Evolutionary conservation across 2,888 invertebrate genomes (phyloP).

Genomic region (Orgyia antiqua): DNA sequence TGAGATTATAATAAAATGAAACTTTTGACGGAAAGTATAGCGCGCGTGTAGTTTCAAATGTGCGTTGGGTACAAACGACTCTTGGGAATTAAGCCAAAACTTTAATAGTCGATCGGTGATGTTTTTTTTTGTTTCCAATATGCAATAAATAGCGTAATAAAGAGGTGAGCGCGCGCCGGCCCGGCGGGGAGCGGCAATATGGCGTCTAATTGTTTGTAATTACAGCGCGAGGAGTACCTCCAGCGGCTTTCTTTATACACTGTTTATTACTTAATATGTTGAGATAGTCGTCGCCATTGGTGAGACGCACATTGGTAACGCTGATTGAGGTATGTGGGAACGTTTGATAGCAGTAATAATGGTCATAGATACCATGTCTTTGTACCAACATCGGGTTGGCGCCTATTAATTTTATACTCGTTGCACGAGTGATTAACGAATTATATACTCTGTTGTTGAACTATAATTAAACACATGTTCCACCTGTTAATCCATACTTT

Average conservation of each 20-base stretch:
- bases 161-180: conserved; percentile 34
- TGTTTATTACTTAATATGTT: conserved; percentile 72
- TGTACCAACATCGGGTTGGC: conserved; percentile 15
- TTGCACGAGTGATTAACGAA: too few relatives aligned
- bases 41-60: conserved; percentile 8
- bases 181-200: conserved; percentile 40
- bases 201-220: conserved; percentile 69
- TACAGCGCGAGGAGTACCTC: conserved; percentile 40
- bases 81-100: conserved; percentile 31
- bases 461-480: too few relatives aligned
- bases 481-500: too few relatives aligned
- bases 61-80: conserved; percentile 19
- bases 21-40: conserved; percentile 14
- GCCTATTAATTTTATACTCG: conserved; percentile 19
- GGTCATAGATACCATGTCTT: conserved; percentile 13
- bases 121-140: conserved; percentile 59
- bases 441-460: too few relatives aligned
- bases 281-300: conserved; percentile 41
- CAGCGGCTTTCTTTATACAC: conserved; percentile 51
- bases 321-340: conserved; percentile 38
- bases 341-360: conserved; percentile 11
- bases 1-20: conserved; percentile 28
- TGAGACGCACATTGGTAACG: conserved; percentile 27
- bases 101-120: conserved; percentile 37
- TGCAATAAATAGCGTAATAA: conserved; percentile 64